Conservation (phyloP, 2,888 invertebrate genomes). For the Acrobasis suavella region DNA sequence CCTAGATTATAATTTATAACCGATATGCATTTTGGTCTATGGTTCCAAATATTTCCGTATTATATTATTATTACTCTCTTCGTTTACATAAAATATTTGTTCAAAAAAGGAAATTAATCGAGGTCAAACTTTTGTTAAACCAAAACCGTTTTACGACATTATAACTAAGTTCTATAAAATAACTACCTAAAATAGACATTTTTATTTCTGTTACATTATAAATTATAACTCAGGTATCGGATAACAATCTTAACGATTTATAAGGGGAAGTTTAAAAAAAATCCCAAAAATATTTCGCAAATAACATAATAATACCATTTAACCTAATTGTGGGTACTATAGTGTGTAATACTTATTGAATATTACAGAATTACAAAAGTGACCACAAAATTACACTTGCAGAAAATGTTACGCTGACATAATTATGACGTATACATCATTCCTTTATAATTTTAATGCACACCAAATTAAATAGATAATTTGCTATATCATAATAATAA, state of each 20-base stretch:
- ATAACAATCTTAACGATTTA: slow-evolving; percentile 1
- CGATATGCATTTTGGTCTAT: not conserved
- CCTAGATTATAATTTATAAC: not conserved
- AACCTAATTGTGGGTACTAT: not conserved
- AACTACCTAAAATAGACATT: not conserved
- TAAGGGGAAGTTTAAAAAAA: not conserved
- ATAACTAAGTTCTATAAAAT: not conserved
- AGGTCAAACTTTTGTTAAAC: not conserved
- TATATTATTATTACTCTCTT: not conserved
- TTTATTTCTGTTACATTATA: not conserved
- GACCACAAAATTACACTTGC: not conserved
- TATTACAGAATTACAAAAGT: slow-evolving; percentile 2
- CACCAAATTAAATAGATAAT: not conserved
- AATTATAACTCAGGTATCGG: not conserved
- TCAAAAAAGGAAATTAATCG: not conserved
- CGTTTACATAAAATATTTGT: not conserved
- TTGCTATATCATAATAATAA: not conserved
- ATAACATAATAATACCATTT: not conserved
- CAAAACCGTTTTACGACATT: not conserved
- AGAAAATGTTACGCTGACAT: not conserved
- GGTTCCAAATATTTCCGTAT: not conserved
- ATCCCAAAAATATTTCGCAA: slow-evolving; percentile 1
- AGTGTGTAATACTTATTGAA: slow-evolving; percentile 2
- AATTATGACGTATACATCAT: not conserved
- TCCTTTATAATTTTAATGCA: not conserved